phyloP scores from a whole-genome alignment of 2,113 vertebrate species.

The Gobius niger region DNA sequence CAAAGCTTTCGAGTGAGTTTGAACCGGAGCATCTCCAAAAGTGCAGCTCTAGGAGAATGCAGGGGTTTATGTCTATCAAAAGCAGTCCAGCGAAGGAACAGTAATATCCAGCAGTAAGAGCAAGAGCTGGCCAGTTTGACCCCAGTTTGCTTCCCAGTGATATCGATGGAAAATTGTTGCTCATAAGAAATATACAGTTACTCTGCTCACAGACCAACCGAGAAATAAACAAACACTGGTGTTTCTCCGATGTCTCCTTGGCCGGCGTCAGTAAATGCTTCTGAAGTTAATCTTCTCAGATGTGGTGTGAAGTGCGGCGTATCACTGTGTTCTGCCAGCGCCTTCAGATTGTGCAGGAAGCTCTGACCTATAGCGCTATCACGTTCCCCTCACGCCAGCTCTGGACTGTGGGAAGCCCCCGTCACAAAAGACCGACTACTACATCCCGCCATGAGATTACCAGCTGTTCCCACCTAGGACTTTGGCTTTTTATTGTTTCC shows the following conservation, averaged over 20 bases:
- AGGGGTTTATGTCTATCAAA: no score
- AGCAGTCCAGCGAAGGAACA: no score
- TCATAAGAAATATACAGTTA: no score
- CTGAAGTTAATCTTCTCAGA: conserved; percentile 8
- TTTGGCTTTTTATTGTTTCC: conserved; percentile 12
- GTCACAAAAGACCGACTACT: conserved; percentile 16
- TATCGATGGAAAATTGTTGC: no score
- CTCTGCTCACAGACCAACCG: neutral
- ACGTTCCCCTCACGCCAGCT: conserved; percentile 41
- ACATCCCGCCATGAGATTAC: conserved; percentile 19
- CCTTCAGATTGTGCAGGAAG: conserved; percentile 50
- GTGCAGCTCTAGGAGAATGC: no score
- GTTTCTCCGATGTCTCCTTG: neutral
- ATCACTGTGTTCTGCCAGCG: conserved; percentile 49
- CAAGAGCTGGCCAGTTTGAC: no score
- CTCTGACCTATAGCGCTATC: conserved; percentile 31
- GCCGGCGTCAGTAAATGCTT: neutral
- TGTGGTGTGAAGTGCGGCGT: conserved; percentile 23
- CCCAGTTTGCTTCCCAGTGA: no score
- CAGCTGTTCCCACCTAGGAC: conserved; percentile 61
- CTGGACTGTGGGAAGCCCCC: conserved; percentile 44
- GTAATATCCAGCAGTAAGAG: no score
- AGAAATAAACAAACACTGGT: neutral
- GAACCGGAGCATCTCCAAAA: no score
- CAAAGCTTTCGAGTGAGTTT: no score